Conservation (phyloP, 2,797 vertebrate species). For the Crossoptilon crossoptilon region DNA sequence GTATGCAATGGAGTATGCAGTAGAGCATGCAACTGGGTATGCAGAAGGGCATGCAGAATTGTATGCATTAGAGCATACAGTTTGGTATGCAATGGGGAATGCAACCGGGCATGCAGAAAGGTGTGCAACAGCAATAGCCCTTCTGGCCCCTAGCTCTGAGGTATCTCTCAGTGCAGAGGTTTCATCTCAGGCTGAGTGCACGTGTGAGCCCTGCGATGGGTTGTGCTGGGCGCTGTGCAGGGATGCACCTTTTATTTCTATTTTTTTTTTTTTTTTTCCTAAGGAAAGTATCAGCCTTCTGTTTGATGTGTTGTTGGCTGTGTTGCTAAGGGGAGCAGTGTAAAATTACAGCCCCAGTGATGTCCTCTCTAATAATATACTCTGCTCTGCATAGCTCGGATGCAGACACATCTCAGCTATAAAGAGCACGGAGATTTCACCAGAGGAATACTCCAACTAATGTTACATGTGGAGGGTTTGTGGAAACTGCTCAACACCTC, state of each 20-base stretch:
- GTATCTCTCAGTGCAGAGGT: conserved; percentile 27
- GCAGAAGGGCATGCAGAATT: no score
- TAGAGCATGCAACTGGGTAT: not conserved
- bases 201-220: not conserved
- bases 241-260: not conserved
- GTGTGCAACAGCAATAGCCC: not conserved
- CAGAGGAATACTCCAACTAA: conserved; percentile 78
- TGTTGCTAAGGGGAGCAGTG: conserved; percentile 80
- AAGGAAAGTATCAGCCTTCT: conserved; percentile 80
- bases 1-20: not conserved
- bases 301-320: conserved; percentile 82
- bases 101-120: not conserved
- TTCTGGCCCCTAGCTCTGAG: not conserved
- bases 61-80: no score
- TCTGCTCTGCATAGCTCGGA: conserved; percentile 79
- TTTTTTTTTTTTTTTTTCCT: not conserved
- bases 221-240: conserved; percentile 34
- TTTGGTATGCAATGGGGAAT: no score
- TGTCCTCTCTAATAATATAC: conserved; percentile 85
- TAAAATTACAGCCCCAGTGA: conserved; percentile 81
- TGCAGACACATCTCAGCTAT: conserved; percentile 83
- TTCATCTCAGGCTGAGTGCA: not conserved
- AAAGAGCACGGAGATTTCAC: conserved; percentile 78
- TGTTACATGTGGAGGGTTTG: conserved; percentile 63
- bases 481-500: conserved; percentile 11